Percentiles rank a stretch among this genome's conserved stretches.
phyloP scores from a whole-genome alignment of 1,140 invertebrate species.

The Bombus pascuorum region DNA sequence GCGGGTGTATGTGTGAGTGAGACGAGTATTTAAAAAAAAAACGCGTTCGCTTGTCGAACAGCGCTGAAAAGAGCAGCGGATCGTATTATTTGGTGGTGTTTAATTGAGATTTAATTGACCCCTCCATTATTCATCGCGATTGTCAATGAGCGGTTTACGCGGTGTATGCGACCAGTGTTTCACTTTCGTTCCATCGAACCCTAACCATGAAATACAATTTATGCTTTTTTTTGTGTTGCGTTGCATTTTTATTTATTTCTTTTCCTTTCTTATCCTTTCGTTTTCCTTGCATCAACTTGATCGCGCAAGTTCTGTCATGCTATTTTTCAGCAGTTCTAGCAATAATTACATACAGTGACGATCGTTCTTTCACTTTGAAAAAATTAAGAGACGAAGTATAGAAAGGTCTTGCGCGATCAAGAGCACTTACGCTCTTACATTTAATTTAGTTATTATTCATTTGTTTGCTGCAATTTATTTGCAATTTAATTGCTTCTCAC shows the following conservation, averaged over 20 bases:
- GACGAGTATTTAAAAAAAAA: slow-evolving; percentile 26
- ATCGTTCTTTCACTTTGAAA: background rate
- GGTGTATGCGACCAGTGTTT: slow-evolving; percentile 63
- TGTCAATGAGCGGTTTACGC: slow-evolving; percentile 69
- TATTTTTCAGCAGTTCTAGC: background rate
- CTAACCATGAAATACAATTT: slow-evolving; percentile 70
- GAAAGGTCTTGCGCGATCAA: slow-evolving; percentile 25
- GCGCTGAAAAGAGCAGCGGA: slow-evolving; percentile 65
- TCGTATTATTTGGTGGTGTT: slow-evolving; percentile 71
- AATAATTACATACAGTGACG: background rate
- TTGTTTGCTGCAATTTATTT: background rate
- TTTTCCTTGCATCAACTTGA: slow-evolving; percentile 33
- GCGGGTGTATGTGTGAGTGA: background rate
- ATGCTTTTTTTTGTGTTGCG: slow-evolving; percentile 62
- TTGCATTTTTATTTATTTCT: slow-evolving; percentile 65
- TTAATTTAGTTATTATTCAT: background rate
- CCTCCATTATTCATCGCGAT: slow-evolving; percentile 74
- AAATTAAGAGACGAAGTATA: background rate
- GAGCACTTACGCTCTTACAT: background rate
- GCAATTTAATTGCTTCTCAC: background rate
- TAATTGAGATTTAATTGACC: slow-evolving; percentile 77
- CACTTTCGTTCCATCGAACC: slow-evolving; percentile 64
- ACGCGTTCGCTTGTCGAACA: slow-evolving; percentile 45
- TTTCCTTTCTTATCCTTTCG: slow-evolving; percentile 30
- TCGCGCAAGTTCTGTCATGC: slow-evolving; percentile 16